phyloP scores from a whole-genome alignment of 2,888 invertebrate genomes.

The Digitonthophagus gazella region DNA sequence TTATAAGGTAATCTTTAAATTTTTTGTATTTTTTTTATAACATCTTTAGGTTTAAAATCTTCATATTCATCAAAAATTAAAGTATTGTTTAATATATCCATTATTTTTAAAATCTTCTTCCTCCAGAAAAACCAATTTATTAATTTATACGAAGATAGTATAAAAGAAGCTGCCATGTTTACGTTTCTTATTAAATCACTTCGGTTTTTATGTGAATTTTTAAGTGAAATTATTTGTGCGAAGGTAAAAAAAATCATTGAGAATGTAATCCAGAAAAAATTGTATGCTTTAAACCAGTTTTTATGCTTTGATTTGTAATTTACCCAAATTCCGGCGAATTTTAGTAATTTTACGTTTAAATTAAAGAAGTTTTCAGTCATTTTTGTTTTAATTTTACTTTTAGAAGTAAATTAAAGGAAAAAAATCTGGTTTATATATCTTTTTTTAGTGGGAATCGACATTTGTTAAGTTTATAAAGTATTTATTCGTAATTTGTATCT shows the following conservation, averaged over 20 bases:
- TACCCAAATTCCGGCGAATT: constrained; percentile 34
- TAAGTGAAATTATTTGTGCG: constrained; percentile 31
- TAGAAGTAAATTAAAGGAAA: neutral
- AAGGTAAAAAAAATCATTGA: constrained; percentile 33
- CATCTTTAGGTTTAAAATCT: constrained; percentile 29
- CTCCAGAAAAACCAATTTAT: constrained; percentile 33
- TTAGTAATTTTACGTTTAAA: constrained; percentile 32
- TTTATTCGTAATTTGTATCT: too few species aligned
- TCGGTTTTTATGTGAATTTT: too few species aligned
- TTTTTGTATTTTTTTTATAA: constrained; percentile 31
- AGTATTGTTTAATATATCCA: constrained; percentile 28
- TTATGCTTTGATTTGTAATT: constrained; percentile 6
- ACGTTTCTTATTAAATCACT: constrained; percentile 35
- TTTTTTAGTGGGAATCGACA: neutral
- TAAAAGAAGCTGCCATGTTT: constrained; percentile 35
- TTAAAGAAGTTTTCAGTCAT: constrained; percentile 31
- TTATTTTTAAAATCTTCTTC: constrained; percentile 31
- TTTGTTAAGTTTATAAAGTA: too few species aligned
- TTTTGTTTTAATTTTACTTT: neutral
- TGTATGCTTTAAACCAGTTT: constrained; percentile 27
- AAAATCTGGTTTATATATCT: neutral
- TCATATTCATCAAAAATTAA: constrained; percentile 30
- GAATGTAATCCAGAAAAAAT: constrained; percentile 28
- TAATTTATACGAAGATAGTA: constrained; percentile 33
- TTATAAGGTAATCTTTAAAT: constrained; percentile 28